phyloP scores from a whole-genome alignment of 92 coral and sea anemone species.

The Parazoanthus darwini region DNA sequence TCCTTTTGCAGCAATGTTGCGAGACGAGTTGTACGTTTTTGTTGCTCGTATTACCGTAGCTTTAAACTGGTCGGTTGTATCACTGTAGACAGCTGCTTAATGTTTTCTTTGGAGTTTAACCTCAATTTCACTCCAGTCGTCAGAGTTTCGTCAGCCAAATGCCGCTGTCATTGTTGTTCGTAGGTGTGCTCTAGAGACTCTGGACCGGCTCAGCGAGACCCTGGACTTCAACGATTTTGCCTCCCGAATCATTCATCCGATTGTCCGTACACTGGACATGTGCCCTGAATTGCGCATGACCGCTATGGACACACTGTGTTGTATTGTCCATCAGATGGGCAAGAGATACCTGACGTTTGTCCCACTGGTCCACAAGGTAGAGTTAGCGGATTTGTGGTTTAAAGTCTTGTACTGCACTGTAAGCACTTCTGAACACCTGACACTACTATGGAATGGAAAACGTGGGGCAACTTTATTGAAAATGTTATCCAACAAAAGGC shows the following conservation, averaged over 20 bases:
- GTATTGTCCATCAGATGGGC: slow-evolving; percentile 92
- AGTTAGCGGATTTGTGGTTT: neutral
- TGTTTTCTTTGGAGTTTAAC: too few species aligned
- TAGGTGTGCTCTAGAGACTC: slow-evolving; percentile 93
- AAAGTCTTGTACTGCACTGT: too few species aligned
- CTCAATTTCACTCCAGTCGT: too few species aligned
- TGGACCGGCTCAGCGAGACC: slow-evolving; percentile 92
- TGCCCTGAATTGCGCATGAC: slow-evolving; percentile 84
- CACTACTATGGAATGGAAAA: too few species aligned
- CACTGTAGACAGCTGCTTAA: too few species aligned
- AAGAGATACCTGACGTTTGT: slow-evolving; percentile 90
- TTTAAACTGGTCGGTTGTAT: too few species aligned
- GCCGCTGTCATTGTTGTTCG: neutral
- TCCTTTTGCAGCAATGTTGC: too few species aligned
- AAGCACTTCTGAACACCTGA: too few species aligned
- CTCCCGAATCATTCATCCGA: slow-evolving; percentile 90
- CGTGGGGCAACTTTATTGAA: too few species aligned
- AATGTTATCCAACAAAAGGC: too few species aligned
- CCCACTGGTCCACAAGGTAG: slow-evolving; percentile 88
- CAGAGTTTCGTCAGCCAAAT: neutral
- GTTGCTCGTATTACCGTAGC: too few species aligned
- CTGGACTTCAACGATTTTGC: slow-evolving; percentile 98
- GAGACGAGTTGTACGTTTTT: too few species aligned
- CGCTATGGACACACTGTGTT: slow-evolving; percentile 94
- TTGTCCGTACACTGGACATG: slow-evolving; percentile 89